Base-by-base conservation (phyloP, 2,888 invertebrate genomes). In the Drosophila antonietae region DNA sequence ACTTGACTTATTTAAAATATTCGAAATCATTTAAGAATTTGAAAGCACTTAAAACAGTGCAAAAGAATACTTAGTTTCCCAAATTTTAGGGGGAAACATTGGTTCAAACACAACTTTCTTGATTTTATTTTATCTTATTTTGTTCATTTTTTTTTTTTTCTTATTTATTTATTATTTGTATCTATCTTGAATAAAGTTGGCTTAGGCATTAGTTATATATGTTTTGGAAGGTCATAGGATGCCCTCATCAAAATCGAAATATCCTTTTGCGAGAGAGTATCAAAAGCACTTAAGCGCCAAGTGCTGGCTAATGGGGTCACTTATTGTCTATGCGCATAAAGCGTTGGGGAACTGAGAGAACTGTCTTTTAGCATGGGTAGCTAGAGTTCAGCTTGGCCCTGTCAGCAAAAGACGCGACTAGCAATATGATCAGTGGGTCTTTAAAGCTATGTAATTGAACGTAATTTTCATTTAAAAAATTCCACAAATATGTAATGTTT, bases 291-390 rank as follows among this genome's bases (percentile, higher is more conserved):
- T 60, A 15, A 52, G 41, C 20, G 23, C 20, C 62, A 68, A 71
- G 55, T 51, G 64, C 9, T 64, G 37, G 23, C 72, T 71, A 71
- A 73, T 71, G 71, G 44, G 57, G 56, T 49, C 49, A 18, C 57
- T 73, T 71, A 66, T 70, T 61, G 57, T 56, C 52, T 31, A 31
- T 14, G 44, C 6, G 18, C 49, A 15, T 15, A 51, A 51, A 28
- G 23, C 35, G 31, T 31, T 20, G 53, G 15, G 23, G 41, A 7
- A 9, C 46, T 18, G 8, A 28, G 9, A 18, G 7, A 23, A 2
- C 14, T 49, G 53, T 46, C 10, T 18, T 37, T 5, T 31, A 31
- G 28, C 7, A n/a, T 3, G 18, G 20, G 14, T 12, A 20, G 46
- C 3, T 1, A 23, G 23, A 28, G 31, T 9, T 31, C 15, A 31